Evolutionary conservation across 2,797 vertebrate genomes (phyloP).

Genomic region (Alauda arvensis): DNA sequence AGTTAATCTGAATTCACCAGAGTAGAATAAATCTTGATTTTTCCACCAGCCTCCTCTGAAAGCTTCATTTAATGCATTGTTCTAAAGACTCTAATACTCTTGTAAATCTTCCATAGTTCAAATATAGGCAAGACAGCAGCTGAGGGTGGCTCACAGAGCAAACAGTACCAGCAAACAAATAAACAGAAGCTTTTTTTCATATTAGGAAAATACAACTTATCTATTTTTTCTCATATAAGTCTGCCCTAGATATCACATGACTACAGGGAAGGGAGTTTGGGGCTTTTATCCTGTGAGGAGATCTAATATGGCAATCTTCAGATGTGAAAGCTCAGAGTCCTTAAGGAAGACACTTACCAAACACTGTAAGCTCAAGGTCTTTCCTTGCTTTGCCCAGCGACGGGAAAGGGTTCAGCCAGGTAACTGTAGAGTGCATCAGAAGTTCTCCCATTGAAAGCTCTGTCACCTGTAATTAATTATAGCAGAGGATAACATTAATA

Average conservation of each 20-base stretch:
- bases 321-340: not conserved
- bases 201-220: not conserved
- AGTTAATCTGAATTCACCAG: not conserved
- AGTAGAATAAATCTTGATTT: not conserved
- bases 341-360: slow-evolving; percentile 78
- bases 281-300: not conserved
- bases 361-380: slow-evolving; percentile 91
- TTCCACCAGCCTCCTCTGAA: not conserved
- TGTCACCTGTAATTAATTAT: slow-evolving; percentile 78
- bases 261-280: not conserved
- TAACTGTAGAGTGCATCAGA: slow-evolving; percentile 89
- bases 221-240: not conserved
- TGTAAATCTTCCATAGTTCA: slow-evolving; percentile 12
- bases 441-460: slow-evolving; percentile 99
- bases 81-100: not conserved
- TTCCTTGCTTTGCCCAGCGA: slow-evolving; percentile 91
- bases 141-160: not conserved
- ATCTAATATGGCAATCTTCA: not conserved
- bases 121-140: not conserved
- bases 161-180: not conserved
- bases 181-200: not conserved
- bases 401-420: slow-evolving; percentile 92
- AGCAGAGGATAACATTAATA: not conserved
- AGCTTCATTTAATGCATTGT: not conserved
- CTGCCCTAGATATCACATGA: not conserved